Base-by-base conservation (phyloP, 2,113 vertebrate genomes). In the Pungitius pungitius region DNA sequence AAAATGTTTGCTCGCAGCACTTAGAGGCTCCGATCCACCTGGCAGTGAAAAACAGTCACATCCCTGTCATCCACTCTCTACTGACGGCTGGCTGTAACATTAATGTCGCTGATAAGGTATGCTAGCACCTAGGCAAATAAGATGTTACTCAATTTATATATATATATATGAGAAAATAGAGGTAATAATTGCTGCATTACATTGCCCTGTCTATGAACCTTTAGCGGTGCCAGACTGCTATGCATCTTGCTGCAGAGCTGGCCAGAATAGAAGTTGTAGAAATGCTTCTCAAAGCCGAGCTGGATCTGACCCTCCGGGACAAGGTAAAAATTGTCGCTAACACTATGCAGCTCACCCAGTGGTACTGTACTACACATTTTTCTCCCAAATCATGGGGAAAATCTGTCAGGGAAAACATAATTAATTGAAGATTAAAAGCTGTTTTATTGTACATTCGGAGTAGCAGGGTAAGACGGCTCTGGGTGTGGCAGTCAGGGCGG, bases 391-490 rank as follows among this genome's bases (percentile, higher is more conserved):
- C 24, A 6, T n/a, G 39, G 27, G 3, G 24, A 30, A 61, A 45
- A 35, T 24, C 3, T 4, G 1, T 18, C 26, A 47, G 11, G 39
- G 39, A 3, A 26, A 20, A 37, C 14, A 45, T 56, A 18, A 49
- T 24, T 54, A 7, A 52, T 61, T 40, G 26, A 52, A 75, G 8
- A 11, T 8, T 33, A 30, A 30, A 0, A 11, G 17, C 24, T n/a
- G 2, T 75, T 43, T 84, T 55, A n/a, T 35, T 68, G 27, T 43
- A 15, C 40, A 9, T 61, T 42, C 1, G 72, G 73, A 84, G 81
- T 77, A 99, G 97, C 94, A 95, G 83, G 94, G 93, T 52, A 98
- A 95, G 92, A 95, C 95, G 3, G 92, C 93, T 18, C 88, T 99
- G 73, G 94, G 90, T 8, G 86, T 95, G 69, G 97, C 97, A 65